Conservation (phyloP, 2,797 vertebrate genomes). For the Rallus crepitans region DNA sequence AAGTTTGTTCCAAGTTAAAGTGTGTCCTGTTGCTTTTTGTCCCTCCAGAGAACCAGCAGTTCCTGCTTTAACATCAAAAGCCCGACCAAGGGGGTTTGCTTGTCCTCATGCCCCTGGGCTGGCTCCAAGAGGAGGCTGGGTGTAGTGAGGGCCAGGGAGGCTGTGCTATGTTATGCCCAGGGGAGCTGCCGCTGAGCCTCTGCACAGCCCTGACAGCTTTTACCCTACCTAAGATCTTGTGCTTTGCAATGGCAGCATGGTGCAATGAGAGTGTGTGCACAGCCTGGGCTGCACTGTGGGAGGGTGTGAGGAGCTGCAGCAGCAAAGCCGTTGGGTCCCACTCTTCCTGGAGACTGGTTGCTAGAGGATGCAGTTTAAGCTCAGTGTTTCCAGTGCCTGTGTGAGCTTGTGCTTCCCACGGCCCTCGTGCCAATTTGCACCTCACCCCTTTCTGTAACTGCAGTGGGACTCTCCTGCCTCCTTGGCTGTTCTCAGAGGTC, state of each 20-base stretch:
- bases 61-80: accelerated
- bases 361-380: background rate
- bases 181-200: background rate
- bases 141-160: accelerated
- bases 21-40: slow-evolving; percentile 30
- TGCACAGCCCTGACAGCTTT: background rate
- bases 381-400: background rate
- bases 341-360: accelerated
- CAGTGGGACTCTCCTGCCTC: background rate
- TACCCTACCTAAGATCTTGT: background rate
- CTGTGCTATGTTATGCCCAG: accelerated
- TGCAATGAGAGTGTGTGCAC: accelerated
- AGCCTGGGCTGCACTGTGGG: background rate
- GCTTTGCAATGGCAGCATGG: accelerated
- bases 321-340: background rate
- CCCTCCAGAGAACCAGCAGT: background rate
- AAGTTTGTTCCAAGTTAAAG: slow-evolving; percentile 66
- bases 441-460: background rate
- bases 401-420: background rate
- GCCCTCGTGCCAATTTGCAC: accelerated
- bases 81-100: background rate
- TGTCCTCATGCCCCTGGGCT: background rate
- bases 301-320: background rate
- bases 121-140: accelerated
- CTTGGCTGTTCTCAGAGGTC: background rate